A percentile compares a stretch with the other conserved stretches of the same genome.
Conservation (phyloP, 2,888 invertebrate species). For the Drosophila algonquin region DNA sequence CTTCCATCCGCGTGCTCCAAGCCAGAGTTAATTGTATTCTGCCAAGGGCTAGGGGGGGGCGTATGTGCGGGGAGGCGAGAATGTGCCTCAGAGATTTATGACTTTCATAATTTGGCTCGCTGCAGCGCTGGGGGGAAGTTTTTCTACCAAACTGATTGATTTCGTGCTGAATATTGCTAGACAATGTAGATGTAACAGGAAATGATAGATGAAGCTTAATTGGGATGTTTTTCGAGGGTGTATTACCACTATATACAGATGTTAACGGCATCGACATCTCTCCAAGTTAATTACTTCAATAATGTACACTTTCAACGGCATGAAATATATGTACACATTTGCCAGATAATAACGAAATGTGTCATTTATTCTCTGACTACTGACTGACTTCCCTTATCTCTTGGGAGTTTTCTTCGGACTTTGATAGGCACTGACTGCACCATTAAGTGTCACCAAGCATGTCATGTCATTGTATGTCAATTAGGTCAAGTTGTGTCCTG, state of each 20-base stretch:
- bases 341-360: no score
- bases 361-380: no score
- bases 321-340: no score
- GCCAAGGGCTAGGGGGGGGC: background rate
- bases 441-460: no score
- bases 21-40: constrained; percentile 1
- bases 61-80: no score
- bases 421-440: no score
- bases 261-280: no score
- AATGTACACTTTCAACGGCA: no score
- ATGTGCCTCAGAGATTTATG: background rate
- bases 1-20: background rate
- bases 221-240: background rate
- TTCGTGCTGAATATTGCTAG: background rate
- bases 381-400: no score
- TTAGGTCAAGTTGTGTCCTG: background rate
- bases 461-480: background rate
- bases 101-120: background rate
- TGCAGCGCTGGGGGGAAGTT: background rate
- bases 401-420: no score
- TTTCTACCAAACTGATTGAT: background rate
- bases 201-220: background rate
- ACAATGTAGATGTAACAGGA: background rate
- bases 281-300: no score
- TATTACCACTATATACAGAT: no score